Conservation (phyloP, 1,140 invertebrate species). For the Drosophila pruinosa region DNA sequence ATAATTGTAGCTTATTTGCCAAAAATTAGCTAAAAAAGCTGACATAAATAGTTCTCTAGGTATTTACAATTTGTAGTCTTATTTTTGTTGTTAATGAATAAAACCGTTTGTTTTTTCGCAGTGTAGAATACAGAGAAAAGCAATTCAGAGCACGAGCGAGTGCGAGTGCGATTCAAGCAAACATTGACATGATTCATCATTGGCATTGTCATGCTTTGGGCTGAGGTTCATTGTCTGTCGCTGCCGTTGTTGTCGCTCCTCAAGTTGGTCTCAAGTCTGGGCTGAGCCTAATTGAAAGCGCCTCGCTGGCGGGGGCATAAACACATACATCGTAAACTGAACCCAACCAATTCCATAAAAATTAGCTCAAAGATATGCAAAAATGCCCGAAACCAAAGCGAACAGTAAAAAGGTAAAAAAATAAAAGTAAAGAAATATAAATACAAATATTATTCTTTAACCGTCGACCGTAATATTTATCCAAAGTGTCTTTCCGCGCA, state of each 20-base stretch:
- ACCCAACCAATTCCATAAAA: slow-evolving; percentile 49
- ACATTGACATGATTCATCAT: slow-evolving; percentile 51
- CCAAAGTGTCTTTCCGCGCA: slow-evolving; percentile 16
- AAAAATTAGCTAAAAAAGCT: background rate
- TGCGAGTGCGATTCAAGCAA: slow-evolving; percentile 13
- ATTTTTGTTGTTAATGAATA: slow-evolving; percentile 14
- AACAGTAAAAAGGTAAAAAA: slow-evolving; percentile 22
- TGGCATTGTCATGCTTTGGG: slow-evolving; percentile 34
- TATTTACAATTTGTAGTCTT: background rate
- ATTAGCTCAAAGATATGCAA: slow-evolving; percentile 57
- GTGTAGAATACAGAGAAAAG: slow-evolving; percentile 29
- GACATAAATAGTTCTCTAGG: background rate
- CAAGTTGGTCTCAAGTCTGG: slow-evolving; percentile 32
- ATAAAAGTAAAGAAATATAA: background rate
- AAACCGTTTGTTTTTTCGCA: background rate
- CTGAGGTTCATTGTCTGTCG: slow-evolving; percentile 36
- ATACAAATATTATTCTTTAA: slow-evolving; percentile 47
- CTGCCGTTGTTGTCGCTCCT: slow-evolving; percentile 21
- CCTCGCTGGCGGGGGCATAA: slow-evolving; percentile 13
- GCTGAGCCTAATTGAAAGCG: slow-evolving; percentile 47
- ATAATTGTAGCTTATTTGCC: background rate
- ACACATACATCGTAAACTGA: background rate
- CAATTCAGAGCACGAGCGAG: slow-evolving; percentile 48
- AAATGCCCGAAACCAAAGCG: slow-evolving; percentile 38
- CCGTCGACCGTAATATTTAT: slow-evolving; percentile 38